These are phyloP conservation scores for Teinopalpus imperialis DNA, from an alignment of 2,888 invertebrate genomes.

Conservation along the genomic window DNA sequence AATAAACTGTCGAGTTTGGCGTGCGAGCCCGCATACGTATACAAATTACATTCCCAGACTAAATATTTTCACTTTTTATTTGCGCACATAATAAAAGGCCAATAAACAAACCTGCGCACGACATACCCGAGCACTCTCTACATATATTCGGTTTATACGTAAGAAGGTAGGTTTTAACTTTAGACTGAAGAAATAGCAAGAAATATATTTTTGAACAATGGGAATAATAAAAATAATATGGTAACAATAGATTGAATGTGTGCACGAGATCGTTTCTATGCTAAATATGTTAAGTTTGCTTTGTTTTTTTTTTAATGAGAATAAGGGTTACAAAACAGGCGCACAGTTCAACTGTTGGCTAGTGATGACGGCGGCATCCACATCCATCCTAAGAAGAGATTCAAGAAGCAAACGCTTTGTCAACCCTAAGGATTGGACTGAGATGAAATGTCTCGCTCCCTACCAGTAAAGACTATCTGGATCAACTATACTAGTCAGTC, in stretches of 20 bases:
- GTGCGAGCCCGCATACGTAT: conserved; percentile 20
- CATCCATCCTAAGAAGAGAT: too few species aligned
- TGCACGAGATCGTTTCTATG: neutral
- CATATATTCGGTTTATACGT: conserved; percentile 15
- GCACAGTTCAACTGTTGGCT: too few species aligned
- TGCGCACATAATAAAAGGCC: conserved; percentile 25
- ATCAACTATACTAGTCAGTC: too few species aligned
- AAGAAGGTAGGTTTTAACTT: conserved; percentile 7
- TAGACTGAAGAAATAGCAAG: neutral
- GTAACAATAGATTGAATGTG: conserved; percentile 1
- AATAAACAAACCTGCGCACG: conserved; percentile 23
- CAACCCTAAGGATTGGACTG: too few species aligned
- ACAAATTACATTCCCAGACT: conserved; percentile 23
- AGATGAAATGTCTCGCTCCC: too few species aligned
- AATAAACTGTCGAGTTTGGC: conserved; percentile 25
- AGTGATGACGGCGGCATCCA: too few species aligned
- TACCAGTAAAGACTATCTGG: too few species aligned
- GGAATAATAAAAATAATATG: neutral
- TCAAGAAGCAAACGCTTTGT: too few species aligned
- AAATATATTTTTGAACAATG: conserved; percentile 1
- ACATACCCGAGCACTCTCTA: conserved; percentile 7
- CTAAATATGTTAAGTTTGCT: too few species aligned
- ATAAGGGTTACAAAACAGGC: too few species aligned
- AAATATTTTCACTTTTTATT: conserved; percentile 27
- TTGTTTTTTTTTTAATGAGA: too few species aligned